Evolutionary conservation across 1,140 invertebrate genomes (phyloP), one percentile per base, ranked within the genome.

Genomic region (Gryon sp.): DNA sequence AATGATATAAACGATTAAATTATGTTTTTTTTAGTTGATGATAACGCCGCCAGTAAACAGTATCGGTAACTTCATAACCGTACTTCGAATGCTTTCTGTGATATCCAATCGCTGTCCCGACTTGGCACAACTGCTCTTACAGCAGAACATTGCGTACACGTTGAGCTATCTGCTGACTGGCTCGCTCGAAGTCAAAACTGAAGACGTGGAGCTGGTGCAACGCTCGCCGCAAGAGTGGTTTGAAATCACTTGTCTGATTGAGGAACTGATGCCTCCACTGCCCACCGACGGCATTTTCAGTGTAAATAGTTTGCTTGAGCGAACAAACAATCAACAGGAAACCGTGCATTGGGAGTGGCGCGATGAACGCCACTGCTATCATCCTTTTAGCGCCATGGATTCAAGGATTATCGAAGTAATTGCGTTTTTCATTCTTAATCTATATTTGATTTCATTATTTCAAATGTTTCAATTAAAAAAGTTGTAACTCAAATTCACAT

Each of bases 21-120:
- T 1, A 32, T 69, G 8, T n/a, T n/a, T 38, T 40, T 63, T 62
- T 18, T 86, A 95, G 94, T 88, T 99, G 82, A 95, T 99, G 74
- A 94, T 97, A 28, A 95, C 96, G 12, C 97, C 97, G 46, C 94
- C 97, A 18, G 92, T 98, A 19, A 95, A 99, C 28, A 98, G 95
- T 81, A 96, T 96, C 46, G 93, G 93, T 53, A 98, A 97, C 32
- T 99, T 99, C 89, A 98, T 98, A 79, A 98, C 96, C 81, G 97
- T 99, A 40, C 92, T 99, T 78, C 92, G 97, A 76, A 98, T 99
- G 94, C 89, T 99, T 85, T 96, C 96, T 82, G 92, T 98, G 60
- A 97, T 99, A 95, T 99, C 97, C 86, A 93, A 93, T 72, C 95
- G 94, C 82, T 99, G 97, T 90, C 96, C 97, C 11, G 95, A 97